Evolutionary conservation across 2,888 invertebrate genomes (phyloP).

Genomic region (Lymantria monacha): DNA sequence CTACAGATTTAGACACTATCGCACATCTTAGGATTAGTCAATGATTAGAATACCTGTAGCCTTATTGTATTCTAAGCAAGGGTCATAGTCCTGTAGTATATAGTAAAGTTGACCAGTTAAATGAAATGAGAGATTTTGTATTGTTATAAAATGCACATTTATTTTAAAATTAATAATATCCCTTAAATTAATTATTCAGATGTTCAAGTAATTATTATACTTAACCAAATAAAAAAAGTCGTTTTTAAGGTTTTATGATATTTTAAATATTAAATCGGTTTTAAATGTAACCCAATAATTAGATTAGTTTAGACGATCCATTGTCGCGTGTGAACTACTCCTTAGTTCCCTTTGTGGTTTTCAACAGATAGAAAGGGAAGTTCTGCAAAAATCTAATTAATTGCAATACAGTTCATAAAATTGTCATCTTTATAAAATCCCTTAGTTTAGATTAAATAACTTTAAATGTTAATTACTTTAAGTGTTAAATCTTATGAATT

Average conservation of each 20-base stretch:
- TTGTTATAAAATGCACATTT: constrained; percentile 18
- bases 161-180: neutral
- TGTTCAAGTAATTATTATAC: too few species aligned
- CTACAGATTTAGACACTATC: constrained; percentile 1
- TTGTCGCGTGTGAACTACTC: too few species aligned
- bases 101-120: constrained; percentile 1
- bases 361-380: too few species aligned
- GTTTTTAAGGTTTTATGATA: too few species aligned
- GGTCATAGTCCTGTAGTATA: constrained; percentile 13
- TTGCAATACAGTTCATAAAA: too few species aligned
- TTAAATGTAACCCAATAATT: too few species aligned
- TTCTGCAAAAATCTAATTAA: too few species aligned
- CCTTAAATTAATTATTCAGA: neutral
- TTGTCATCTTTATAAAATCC: neutral
- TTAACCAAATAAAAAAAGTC: too few species aligned
- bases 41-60: constrained; percentile 24
- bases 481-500: constrained; percentile 34
- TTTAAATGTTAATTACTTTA: constrained; percentile 1
- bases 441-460: constrained; percentile 1
- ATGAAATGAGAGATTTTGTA: constrained; percentile 8
- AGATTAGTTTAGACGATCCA: too few species aligned
- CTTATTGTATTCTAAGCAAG: constrained; percentile 23
- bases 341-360: too few species aligned
- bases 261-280: too few species aligned
- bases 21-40: neutral